Percentiles rank a stretch among this genome's conserved stretches.
These are phyloP conservation scores for Zophobas morio DNA, from an alignment of 1,140 invertebrate genomes.

Conservation along the genomic window DNA sequence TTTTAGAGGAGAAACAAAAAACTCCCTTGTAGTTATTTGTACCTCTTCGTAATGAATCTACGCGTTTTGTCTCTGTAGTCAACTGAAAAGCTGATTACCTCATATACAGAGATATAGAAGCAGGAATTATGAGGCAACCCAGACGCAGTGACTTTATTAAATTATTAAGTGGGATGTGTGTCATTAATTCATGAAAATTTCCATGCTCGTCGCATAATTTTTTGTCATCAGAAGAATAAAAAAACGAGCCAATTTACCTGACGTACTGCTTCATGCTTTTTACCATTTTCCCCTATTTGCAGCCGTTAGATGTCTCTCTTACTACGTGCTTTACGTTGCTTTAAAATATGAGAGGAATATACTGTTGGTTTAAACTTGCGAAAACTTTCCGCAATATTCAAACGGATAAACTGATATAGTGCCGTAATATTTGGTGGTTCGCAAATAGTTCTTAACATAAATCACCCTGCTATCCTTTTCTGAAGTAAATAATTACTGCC, in stretches of 20 bases:
- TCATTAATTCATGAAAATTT: not conserved
- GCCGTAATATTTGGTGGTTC: slow-evolving; percentile 18
- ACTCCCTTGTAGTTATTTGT: no score
- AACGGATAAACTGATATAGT: slow-evolving; percentile 37
- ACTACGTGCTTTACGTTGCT: not conserved
- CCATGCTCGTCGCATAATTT: not conserved
- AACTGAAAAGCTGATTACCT: not conserved
- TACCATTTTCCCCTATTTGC: no score
- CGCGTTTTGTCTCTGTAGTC: no score
- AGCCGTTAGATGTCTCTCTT: no score
- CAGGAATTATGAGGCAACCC: not conserved
- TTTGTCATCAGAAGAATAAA: not conserved
- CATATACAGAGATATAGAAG: not conserved
- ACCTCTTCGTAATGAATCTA: no score
- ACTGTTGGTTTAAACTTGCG: slow-evolving; percentile 15
- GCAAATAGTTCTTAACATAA: slow-evolving; percentile 30
- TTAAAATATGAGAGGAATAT: slow-evolving; percentile 11
- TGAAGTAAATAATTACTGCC: slow-evolving; percentile 21
- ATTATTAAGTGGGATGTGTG: not conserved
- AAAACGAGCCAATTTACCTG: no score
- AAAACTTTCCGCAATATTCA: slow-evolving; percentile 31
- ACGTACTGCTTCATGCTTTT: no score
- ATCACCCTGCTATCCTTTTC: slow-evolving; percentile 21
- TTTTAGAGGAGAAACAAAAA: no score
- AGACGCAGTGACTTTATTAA: not conserved